Evolutionary conservation across 2,888 invertebrate genomes (phyloP).

Genomic region (Seira musarum): DNA sequence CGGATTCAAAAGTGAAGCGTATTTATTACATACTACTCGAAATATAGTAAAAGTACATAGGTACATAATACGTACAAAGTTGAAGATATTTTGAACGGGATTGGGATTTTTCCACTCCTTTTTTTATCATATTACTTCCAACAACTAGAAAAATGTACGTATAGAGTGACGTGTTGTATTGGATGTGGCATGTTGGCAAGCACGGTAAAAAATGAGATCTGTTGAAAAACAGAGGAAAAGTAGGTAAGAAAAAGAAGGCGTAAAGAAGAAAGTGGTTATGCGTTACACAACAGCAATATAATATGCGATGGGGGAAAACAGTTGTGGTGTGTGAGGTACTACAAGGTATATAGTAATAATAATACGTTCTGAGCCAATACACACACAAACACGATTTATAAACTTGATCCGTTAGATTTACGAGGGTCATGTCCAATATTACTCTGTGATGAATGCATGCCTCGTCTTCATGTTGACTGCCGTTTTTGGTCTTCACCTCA

Average conservation of each 20-base stretch:
- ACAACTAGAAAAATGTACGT: too few species aligned
- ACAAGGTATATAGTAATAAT: slow-evolving; percentile 9
- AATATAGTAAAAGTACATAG: too few species aligned
- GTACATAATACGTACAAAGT: too few species aligned
- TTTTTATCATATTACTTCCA: too few species aligned
- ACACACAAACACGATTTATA: slow-evolving; percentile 44
- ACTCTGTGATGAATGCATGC: slow-evolving; percentile 62
- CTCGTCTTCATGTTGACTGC: slow-evolving; percentile 48
- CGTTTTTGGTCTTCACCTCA: slow-evolving; percentile 47
- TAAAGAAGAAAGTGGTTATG: background rate
- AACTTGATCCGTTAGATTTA: slow-evolving; percentile 64
- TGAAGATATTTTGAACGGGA: too few species aligned
- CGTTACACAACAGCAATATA: background rate
- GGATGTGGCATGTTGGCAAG: background rate
- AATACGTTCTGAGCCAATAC: slow-evolving; percentile 43
- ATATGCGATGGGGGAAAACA: background rate
- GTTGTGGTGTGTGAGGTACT: background rate
- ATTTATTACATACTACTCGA: slow-evolving; percentile 32
- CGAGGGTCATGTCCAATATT: slow-evolving; percentile 64
- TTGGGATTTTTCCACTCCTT: too few species aligned
- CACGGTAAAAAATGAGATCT: background rate
- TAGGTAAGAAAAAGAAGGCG: background rate
- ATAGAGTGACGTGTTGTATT: slow-evolving; percentile 10
- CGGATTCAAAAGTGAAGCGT: slow-evolving; percentile 28
- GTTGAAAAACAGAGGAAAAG: background rate